These are phyloP conservation scores for Leptopterna dolabrata DNA, from an alignment of 2,888 invertebrate genomes.

Conservation along the genomic window DNA sequence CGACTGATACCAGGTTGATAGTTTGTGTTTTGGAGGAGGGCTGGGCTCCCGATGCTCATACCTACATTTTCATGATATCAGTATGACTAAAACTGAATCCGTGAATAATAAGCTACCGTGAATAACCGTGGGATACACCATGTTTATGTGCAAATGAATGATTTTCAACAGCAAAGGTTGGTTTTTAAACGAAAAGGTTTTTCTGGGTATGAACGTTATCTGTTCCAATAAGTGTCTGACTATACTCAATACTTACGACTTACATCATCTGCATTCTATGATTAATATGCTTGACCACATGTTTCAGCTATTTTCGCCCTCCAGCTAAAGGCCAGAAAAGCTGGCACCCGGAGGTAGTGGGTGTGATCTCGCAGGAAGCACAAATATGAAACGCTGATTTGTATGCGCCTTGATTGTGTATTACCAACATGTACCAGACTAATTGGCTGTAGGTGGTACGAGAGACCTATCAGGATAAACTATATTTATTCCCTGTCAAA, in stretches of 20 bases:
- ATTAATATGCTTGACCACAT: background rate
- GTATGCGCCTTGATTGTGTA: background rate
- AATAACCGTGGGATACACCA: no score
- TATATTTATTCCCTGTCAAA: background rate
- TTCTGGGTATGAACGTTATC: no score
- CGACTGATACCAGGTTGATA: no score
- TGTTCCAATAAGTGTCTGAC: no score
- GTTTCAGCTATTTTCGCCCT: background rate
- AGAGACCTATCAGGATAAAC: background rate
- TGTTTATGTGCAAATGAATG: no score
- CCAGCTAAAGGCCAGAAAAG: background rate
- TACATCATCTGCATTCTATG: background rate
- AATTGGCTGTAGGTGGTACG: background rate
- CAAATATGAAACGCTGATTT: background rate
- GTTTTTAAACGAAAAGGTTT: no score
- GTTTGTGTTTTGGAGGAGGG: no score
- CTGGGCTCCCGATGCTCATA: no score
- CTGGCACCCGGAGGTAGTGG: background rate
- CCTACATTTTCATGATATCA: no score
- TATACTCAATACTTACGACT: background rate
- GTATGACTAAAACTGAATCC: no score
- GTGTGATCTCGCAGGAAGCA: background rate
- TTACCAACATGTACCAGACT: background rate
- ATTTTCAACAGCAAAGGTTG: no score
- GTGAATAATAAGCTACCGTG: no score